phyloP scores from a whole-genome alignment of 2,113 vertebrate species.

The Poicephalus meyeri region DNA sequence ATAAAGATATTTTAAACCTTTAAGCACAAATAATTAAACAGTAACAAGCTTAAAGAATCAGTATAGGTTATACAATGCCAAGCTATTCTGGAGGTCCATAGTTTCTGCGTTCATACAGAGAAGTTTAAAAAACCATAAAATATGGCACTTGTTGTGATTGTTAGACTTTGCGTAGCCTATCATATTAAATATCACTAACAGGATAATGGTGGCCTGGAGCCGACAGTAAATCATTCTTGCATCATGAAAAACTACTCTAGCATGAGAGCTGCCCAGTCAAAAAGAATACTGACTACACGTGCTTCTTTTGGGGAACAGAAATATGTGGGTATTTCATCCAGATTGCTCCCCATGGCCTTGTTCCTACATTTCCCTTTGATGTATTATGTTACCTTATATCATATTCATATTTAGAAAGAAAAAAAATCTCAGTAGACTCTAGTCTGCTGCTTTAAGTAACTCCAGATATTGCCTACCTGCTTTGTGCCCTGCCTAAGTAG shows the following conservation, averaged over 20 bases:
- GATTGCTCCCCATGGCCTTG: neutral
- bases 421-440: neutral
- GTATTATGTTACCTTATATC: neutral
- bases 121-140: neutral
- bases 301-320: neutral
- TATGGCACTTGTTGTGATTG: neutral
- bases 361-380: neutral
- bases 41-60: constrained; percentile 8
- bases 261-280: neutral
- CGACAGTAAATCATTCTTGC: neutral
- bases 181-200: neutral
- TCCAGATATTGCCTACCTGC: neutral
- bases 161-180: neutral
- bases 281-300: neutral
- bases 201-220: neutral
- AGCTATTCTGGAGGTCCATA: neutral
- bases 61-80: neutral
- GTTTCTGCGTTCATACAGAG: neutral
- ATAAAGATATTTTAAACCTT: constrained; percentile 78
- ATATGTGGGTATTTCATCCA: neutral
- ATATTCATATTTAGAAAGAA: neutral
- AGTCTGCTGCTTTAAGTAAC: constrained; percentile 4
- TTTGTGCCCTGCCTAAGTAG: neutral
- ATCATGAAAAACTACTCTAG: neutral
- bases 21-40: constrained; percentile 71